A percentile compares a stretch with the other conserved stretches of the same genome.
These are phyloP conservation scores for Xiphorhynchus erythropygius DNA, from an alignment of 2,797 vertebrate genomes.

Conservation along the genomic window DNA sequence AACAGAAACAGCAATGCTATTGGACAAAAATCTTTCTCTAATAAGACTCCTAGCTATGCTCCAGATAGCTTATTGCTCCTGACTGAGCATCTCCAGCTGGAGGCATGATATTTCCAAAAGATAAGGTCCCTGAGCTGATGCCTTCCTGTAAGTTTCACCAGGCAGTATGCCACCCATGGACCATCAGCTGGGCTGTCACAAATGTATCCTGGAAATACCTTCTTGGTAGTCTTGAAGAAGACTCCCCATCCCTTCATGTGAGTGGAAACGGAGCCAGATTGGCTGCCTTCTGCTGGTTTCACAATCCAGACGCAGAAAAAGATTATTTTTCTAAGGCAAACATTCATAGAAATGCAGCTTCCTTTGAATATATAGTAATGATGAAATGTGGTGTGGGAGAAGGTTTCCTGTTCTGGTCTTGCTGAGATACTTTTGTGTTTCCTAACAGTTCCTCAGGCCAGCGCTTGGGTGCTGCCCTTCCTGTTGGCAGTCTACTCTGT, in stretches of 20 bases:
- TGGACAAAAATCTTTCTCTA: not conserved
- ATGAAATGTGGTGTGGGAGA: not conserved
- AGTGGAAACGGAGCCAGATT: not conserved
- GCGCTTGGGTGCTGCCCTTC: not conserved
- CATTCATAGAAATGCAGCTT: not conserved
- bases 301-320: not conserved
- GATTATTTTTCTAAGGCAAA: not conserved
- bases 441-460: not conserved
- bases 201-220: not conserved
- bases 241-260: not conserved
- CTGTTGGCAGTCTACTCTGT: not conserved
- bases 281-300: not conserved
- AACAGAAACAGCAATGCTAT: not conserved
- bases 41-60: not conserved
- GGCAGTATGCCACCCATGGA: not conserved
- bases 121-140: accelerated
- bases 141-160: not conserved
- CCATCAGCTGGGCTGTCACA: not conserved
- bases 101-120: not conserved
- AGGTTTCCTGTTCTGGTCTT: not conserved
- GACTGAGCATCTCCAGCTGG: not conserved
- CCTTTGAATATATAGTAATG: not conserved
- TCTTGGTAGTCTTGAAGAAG: not conserved
- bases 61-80: not conserved
- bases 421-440: not conserved